Percentiles rank a stretch among this genome's conserved stretches.
Conservation (phyloP, 2,797 vertebrate genomes). For the Threskiornis aethiopicus region DNA sequence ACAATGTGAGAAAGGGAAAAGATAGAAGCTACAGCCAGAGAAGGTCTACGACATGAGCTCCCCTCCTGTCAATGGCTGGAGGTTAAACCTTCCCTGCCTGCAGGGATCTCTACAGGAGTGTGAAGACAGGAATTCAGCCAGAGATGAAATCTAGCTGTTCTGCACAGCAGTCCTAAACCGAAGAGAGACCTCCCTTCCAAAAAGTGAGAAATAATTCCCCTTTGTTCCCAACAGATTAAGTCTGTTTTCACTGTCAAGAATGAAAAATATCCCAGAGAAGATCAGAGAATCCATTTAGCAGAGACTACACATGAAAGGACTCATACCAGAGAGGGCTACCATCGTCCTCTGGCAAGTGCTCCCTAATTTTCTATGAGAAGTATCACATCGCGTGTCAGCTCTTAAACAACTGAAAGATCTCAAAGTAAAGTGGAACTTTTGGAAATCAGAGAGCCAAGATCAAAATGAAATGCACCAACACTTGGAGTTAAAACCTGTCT, state of each 20-base stretch:
- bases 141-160: background rate
- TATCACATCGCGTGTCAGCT: background rate
- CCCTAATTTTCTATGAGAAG: background rate
- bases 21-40: background rate
- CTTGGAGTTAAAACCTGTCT: background rate
- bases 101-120: background rate
- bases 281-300: background rate
- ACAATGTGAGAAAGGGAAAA: background rate
- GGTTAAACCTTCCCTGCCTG: background rate
- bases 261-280: constrained; percentile 27
- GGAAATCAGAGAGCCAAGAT: background rate
- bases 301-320: background rate
- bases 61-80: background rate
- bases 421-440: background rate
- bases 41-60: background rate
- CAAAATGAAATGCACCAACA: background rate
- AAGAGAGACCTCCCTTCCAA: background rate
- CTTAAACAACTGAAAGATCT: background rate
- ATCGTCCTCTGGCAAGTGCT: background rate
- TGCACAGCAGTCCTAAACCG: background rate
- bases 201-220: background rate
- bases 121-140: background rate
- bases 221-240: background rate
- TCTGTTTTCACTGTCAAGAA: background rate
- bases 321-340: background rate